phyloP scores from a whole-genome alignment of 2,797 vertebrate genomes.

The Bufotes viridis region DNA sequence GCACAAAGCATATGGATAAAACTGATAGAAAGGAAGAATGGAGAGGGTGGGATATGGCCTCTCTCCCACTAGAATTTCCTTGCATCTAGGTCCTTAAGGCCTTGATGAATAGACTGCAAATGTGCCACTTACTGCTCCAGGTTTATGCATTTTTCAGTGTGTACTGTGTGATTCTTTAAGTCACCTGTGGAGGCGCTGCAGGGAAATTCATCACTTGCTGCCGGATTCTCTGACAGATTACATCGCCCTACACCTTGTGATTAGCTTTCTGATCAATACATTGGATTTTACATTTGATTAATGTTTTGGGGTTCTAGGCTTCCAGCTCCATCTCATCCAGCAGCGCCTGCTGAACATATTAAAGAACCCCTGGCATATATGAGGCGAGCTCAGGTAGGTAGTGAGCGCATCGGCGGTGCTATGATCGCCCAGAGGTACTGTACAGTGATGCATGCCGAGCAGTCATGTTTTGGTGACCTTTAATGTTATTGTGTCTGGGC shows the following conservation, averaged over 20 bases:
- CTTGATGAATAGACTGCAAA: too few species aligned
- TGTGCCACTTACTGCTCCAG: too few species aligned
- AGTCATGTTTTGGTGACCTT: background rate
- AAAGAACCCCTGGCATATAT: conserved; percentile 97
- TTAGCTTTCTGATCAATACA: background rate
- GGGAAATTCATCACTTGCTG: too few species aligned
- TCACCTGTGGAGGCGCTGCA: too few species aligned
- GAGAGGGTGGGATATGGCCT: too few species aligned
- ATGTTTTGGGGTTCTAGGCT: conserved; percentile 74
- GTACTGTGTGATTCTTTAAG: too few species aligned
- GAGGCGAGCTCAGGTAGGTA: conserved; percentile 92
- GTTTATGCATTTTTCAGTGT: too few species aligned
- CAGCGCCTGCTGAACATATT: conserved; percentile 87
- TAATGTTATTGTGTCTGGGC: background rate
- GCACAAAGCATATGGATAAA: too few species aligned
- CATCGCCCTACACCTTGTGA: background rate
- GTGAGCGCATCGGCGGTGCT: background rate
- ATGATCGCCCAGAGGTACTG: background rate
- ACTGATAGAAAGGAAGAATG: too few species aligned
- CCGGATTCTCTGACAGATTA: too few species aligned
- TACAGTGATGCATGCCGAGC: background rate
- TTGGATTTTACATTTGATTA: background rate
- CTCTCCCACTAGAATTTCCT: too few species aligned
- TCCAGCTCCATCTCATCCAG: conserved; percentile 81
- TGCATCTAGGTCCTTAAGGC: too few species aligned